A percentile compares a stretch with the other conserved stretches of the same genome.
phyloP scores from a whole-genome alignment of 2,113 vertebrate species.

The Callocephalon fimbriatum region DNA sequence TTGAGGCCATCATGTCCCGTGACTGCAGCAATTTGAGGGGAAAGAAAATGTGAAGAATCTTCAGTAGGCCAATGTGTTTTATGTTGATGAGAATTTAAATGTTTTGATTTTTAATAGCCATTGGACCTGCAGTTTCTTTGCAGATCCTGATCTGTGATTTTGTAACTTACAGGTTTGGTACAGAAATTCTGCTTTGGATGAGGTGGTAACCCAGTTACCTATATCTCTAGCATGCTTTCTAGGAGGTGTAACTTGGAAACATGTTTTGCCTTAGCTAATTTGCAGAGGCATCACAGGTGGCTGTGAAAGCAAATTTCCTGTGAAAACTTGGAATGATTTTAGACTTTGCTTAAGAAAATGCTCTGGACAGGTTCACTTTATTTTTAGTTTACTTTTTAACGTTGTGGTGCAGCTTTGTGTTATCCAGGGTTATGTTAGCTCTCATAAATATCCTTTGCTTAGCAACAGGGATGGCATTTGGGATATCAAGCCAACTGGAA shows the following conservation, averaged over 20 bases:
- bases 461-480: slow-evolving; percentile 55
- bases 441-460: slow-evolving; percentile 24
- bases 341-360: not conserved
- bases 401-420: not conserved
- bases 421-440: slow-evolving; percentile 15
- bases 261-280: not conserved
- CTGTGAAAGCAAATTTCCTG: not conserved
- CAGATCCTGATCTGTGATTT: not conserved
- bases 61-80: not conserved
- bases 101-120: not conserved
- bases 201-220: not conserved
- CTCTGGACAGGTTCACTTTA: not conserved
- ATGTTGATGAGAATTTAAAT: not conserved
- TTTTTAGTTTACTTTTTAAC: not conserved
- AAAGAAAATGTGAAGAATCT: not conserved
- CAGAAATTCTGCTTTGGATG: not conserved
- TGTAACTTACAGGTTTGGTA: not conserved
- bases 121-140: not conserved
- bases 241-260: not conserved
- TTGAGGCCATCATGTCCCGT: not conserved
- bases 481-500: slow-evolving; percentile 54
- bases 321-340: not conserved
- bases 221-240: not conserved
- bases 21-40: not conserved
- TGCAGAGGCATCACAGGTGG: not conserved